These are phyloP conservation scores for Lophotriccus pileatus DNA, from an alignment of 2,797 vertebrate species.

Conservation along the genomic window DNA sequence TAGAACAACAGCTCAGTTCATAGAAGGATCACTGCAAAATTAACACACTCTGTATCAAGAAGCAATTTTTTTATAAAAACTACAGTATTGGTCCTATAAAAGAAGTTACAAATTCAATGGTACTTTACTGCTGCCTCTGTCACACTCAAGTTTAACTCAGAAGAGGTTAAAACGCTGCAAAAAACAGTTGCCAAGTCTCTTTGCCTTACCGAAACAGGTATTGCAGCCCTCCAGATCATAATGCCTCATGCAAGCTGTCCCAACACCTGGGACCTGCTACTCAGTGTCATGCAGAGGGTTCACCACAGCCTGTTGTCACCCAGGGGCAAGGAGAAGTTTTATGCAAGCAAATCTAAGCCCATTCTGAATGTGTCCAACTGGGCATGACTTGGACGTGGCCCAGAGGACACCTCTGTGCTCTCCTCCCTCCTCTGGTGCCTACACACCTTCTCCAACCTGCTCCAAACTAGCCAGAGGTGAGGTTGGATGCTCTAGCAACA, in stretches of 20 bases:
- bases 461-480: background rate
- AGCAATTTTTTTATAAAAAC: no score
- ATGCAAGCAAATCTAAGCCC: background rate
- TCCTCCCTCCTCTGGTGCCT: background rate
- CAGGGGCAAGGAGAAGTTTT: background rate
- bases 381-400: background rate
- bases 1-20: background rate
- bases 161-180: background rate
- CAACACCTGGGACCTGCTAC: background rate
- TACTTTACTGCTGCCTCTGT: background rate
- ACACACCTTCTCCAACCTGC: background rate
- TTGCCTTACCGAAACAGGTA: accelerated
- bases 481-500: background rate
- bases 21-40: background rate
- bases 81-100: background rate
- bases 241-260: accelerated
- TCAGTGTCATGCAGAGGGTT: accelerated
- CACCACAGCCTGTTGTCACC: background rate
- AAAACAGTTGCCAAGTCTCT: background rate
- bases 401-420: background rate
- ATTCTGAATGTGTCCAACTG: background rate
- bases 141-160: background rate
- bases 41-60: no score
- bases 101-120: background rate
- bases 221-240: background rate